Conservation (phyloP, 2,113 vertebrate species). For the Nymphicus hollandicus region DNA sequence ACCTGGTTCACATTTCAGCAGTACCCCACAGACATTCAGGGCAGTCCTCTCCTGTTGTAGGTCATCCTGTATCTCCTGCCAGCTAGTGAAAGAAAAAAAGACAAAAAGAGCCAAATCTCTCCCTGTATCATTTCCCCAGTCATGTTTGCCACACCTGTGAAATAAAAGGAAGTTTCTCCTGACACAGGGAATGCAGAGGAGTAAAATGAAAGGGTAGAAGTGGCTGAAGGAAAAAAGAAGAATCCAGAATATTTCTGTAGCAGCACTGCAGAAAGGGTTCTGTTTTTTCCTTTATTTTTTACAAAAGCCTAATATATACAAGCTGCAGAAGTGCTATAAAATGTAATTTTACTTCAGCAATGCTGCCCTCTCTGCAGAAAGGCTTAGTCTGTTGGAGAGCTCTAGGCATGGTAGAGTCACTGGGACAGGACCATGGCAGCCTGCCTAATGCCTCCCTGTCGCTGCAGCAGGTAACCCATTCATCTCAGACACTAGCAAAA, state of each 20-base stretch:
- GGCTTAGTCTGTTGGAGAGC: not conserved
- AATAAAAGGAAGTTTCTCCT: not conserved
- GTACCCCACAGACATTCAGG: not conserved
- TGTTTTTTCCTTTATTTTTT: not conserved
- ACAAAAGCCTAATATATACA: not conserved
- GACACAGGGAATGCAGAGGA: not conserved
- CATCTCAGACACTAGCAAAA: not conserved
- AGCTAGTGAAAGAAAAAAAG: not conserved
- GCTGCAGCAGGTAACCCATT: not conserved
- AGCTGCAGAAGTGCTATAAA: not conserved
- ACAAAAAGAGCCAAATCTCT: not conserved
- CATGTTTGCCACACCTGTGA: not conserved
- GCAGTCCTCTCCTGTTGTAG: not conserved
- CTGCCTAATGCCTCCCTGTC: not conserved
- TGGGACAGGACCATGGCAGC: not conserved
- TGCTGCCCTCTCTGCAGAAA: not conserved
- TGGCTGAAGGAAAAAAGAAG: not conserved
- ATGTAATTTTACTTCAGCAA: not conserved
- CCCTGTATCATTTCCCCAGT: not conserved
- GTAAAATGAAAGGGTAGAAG: not conserved
- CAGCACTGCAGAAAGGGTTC: not conserved
- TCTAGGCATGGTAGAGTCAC: not conserved
- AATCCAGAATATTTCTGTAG: not conserved
- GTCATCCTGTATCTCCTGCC: not conserved
- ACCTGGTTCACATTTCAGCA: not conserved